phyloP scores from a whole-genome alignment of 2,797 vertebrate species.

The Chlorospingus semifuscus region DNA sequence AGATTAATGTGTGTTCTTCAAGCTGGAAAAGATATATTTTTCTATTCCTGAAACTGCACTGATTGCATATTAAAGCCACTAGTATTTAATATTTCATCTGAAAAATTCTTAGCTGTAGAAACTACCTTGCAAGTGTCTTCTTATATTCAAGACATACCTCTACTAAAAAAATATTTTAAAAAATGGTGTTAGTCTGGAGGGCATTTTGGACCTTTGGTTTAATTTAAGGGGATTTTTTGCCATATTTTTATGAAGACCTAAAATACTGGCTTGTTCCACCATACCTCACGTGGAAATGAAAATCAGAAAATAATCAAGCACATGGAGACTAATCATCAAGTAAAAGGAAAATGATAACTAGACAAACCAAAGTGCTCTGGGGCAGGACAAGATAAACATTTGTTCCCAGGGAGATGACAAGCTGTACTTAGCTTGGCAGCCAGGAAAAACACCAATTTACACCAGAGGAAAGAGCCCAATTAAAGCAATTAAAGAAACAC shows the following conservation, averaged over 20 bases:
- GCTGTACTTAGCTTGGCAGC: not conserved
- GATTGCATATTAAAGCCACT: not conserved
- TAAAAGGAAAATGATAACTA: not conserved
- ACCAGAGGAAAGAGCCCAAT: not conserved
- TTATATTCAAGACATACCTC: not conserved
- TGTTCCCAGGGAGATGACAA: not conserved
- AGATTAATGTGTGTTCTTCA: not conserved
- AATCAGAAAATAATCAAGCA: not conserved
- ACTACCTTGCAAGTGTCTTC: not conserved
- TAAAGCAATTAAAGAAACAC: not conserved
- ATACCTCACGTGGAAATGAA: accelerated
- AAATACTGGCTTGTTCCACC: not conserved
- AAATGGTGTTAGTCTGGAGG: not conserved
- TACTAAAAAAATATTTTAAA: not conserved
- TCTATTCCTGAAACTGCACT: not conserved
- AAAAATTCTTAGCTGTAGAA: not conserved
- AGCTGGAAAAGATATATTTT: not conserved
- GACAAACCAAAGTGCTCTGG: not conserved
- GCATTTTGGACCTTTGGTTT: not conserved
- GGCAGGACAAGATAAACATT: not conserved
- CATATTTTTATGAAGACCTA: not conserved
- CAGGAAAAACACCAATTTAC: not conserved
- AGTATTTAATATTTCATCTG: not conserved
- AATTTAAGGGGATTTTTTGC: not conserved
- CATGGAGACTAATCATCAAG: not conserved